Percentiles rank a stretch among this genome's conserved stretches.
These are phyloP conservation scores for Falco columbarius DNA, from an alignment of 2,797 vertebrate species.

Conservation along the genomic window DNA sequence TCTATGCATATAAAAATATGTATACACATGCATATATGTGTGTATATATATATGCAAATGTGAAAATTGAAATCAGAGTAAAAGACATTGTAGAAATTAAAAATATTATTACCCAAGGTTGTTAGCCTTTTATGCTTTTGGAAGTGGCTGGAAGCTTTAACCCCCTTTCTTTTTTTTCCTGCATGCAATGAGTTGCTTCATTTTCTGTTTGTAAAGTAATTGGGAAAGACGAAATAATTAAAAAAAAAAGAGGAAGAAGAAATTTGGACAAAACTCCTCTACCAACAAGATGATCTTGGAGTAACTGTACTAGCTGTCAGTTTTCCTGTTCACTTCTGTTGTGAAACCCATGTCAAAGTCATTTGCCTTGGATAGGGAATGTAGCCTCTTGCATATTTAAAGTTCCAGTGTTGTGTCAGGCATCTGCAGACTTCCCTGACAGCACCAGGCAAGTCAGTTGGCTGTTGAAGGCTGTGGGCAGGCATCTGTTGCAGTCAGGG, in stretches of 20 bases:
- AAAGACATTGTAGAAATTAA: not conserved
- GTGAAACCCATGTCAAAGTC: not conserved
- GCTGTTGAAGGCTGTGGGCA: not conserved
- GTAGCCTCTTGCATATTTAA: not conserved
- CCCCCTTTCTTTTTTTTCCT: not conserved
- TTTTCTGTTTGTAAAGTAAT: not conserved
- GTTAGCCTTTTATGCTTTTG: not conserved
- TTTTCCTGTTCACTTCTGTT: not conserved
- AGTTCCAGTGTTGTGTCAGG: not conserved
- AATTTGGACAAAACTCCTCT: not conserved
- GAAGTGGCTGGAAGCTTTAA: not conserved
- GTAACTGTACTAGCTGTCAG: not conserved
- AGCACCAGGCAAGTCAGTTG: not conserved
- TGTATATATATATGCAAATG: not conserved
- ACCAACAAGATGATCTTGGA: not conserved
- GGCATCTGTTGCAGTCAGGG: not conserved
- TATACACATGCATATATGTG: accelerated
- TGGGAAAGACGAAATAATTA: not conserved
- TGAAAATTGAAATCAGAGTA: not conserved
- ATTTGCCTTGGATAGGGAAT: not conserved
- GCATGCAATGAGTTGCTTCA: not conserved
- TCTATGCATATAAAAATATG: not conserved
- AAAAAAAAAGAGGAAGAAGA: not conserved
- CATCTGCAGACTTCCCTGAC: not conserved
- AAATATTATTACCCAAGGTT: not conserved